A percentile compares a stretch with the other conserved stretches of the same genome.
These are phyloP conservation scores for Dromius quadrimaculatus DNA, from an alignment of 2,888 invertebrate genomes.

Conservation along the genomic window DNA sequence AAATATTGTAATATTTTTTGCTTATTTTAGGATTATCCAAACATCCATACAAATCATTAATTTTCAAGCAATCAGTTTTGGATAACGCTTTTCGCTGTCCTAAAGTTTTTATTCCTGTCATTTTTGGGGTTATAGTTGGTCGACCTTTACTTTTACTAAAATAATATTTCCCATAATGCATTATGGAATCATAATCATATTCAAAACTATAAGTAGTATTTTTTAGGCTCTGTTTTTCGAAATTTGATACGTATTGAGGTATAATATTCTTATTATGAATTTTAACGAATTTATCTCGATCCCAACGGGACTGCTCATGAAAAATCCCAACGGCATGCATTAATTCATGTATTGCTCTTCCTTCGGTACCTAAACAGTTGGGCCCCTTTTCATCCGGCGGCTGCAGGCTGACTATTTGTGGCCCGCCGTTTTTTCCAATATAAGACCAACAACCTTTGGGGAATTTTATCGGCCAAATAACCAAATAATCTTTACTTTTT, in stretches of 20 bases:
- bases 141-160: constrained; percentile 74
- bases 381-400: constrained; percentile 72
- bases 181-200: constrained; percentile 83
- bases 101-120: constrained; percentile 68
- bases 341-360: constrained; percentile 83
- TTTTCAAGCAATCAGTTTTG: constrained; percentile 76
- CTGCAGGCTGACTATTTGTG: constrained; percentile 79
- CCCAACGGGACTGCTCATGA: constrained; percentile 83
- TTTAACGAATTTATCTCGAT: constrained; percentile 78
- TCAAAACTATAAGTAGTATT: constrained; percentile 77
- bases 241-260: constrained; percentile 73
- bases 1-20: constrained; percentile 70
- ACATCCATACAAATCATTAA: constrained; percentile 77
- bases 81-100: constrained; percentile 76
- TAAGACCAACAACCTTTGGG: constrained; percentile 82
- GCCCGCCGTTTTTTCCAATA: constrained; percentile 80
- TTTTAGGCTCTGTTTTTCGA: constrained; percentile 74
- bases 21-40: constrained; percentile 66
- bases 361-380: constrained; percentile 76
- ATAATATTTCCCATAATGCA: constrained; percentile 81
- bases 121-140: constrained; percentile 73
- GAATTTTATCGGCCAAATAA: constrained; percentile 76
- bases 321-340: constrained; percentile 86
- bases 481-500: constrained; percentile 72
- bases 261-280: constrained; percentile 78